Evolutionary conservation across 37 sponge, comb jelly and placozoan species (phyloP).

Genomic region (Oscarella lobularis): DNA sequence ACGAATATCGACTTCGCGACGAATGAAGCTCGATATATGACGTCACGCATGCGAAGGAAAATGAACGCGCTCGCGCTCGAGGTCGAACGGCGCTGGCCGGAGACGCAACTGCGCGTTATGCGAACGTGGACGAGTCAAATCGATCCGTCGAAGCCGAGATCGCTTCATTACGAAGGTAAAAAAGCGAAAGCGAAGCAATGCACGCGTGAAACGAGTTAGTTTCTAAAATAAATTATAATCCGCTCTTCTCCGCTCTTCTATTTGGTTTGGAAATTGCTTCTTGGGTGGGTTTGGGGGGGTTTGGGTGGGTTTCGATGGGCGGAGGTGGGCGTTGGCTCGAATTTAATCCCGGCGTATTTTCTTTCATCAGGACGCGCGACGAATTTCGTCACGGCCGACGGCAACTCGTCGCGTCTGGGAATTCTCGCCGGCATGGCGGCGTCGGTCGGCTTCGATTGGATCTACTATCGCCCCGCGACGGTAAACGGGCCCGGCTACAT

Average conservation of each 20-base stretch:
- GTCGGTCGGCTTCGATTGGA: neutral
- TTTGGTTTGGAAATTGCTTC: too few relatives aligned
- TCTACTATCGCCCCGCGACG: neutral
- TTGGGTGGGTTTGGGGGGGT: too few relatives aligned
- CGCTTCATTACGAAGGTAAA: constrained; percentile 2
- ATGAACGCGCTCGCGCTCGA: neutral
- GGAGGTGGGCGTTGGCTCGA: too few relatives aligned
- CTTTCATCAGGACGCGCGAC: neutral
- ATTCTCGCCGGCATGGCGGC: neutral
- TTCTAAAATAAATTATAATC: too few relatives aligned
- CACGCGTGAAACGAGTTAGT: too few relatives aligned
- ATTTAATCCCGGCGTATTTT: neutral
- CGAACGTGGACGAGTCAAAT: neutral
- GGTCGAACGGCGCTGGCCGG: neutral
- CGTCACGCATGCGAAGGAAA: neutral
- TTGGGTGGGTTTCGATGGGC: too few relatives aligned
- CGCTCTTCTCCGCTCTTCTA: too few relatives aligned
- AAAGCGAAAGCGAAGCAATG: too few relatives aligned
- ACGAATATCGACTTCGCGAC: neutral
- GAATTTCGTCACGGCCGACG: neutral
- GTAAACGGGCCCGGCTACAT: neutral
- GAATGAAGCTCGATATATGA: neutral
- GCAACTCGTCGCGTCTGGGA: neutral
- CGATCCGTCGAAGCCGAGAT: neutral
- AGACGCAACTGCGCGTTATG: neutral